Percentiles rank a stretch among this genome's conserved stretches.
phyloP scores from a whole-genome alignment of 2,797 vertebrate genomes.

The Propithecus deckenii region DNA sequence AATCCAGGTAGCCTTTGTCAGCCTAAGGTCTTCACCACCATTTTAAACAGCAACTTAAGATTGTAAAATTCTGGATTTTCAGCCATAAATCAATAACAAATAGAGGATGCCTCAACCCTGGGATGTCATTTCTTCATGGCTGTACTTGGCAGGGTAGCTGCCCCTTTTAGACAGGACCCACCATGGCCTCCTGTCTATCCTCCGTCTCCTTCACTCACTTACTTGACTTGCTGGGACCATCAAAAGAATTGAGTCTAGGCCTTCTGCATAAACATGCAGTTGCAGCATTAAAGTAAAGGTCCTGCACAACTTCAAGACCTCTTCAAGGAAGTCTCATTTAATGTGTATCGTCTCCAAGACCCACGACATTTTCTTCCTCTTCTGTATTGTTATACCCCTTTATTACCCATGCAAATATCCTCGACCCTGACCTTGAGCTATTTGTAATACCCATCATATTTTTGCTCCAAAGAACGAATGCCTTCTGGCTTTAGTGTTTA shows the following conservation, averaged over 20 bases:
- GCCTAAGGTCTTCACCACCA: background rate
- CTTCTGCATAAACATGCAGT: background rate
- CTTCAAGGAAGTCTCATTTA: background rate
- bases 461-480: background rate
- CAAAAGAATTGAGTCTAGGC: background rate
- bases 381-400: background rate
- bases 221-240: background rate
- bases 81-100: background rate
- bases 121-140: background rate
- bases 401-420: background rate
- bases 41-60: background rate
- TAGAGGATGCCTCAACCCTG: background rate
- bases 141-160: background rate
- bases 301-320: background rate
- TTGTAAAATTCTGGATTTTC: background rate
- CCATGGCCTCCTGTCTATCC: background rate
- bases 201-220: background rate
- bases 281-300: background rate
- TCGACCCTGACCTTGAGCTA: background rate
- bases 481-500: background rate
- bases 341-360: background rate
- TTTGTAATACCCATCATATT: background rate
- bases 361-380: background rate
- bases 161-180: background rate
- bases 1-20: background rate